phyloP scores from a whole-genome alignment of 2,888 invertebrate species.

The Platycnemis pennipes region DNA sequence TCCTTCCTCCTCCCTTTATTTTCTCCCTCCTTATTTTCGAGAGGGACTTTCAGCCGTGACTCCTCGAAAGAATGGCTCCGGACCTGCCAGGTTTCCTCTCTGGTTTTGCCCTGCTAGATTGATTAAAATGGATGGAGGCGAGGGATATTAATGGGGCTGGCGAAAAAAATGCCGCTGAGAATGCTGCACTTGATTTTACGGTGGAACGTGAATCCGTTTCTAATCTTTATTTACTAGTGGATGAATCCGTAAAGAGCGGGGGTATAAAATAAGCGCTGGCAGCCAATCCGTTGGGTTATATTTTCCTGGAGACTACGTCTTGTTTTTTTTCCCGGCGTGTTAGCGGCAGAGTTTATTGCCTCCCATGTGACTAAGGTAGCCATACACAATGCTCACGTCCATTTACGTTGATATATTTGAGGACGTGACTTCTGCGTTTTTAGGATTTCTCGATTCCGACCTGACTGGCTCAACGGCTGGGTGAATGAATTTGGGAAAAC shows the following conservation, averaged over 20 bases:
- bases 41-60: not conserved
- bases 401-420: conserved; percentile 6
- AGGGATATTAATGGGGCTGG: not conserved
- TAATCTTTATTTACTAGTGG: conserved; percentile 7
- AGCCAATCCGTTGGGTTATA: not conserved
- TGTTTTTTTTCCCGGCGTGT: not conserved
- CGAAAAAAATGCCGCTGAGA: not conserved
- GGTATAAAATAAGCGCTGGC: conserved; percentile 13
- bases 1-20: conserved; percentile 15
- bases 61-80: conserved; percentile 33
- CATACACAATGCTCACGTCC: not conserved
- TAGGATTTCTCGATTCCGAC: not conserved
- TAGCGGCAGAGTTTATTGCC: not conserved
- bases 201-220: not conserved
- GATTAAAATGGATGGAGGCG: conserved; percentile 23
- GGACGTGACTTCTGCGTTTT: not conserved
- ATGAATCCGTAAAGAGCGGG: not conserved
- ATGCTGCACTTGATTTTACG: not conserved
- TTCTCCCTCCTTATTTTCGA: conserved; percentile 18
- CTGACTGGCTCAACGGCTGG: not conserved
- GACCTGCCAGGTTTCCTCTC: conserved; percentile 19
- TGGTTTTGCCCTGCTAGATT: conserved; percentile 1
- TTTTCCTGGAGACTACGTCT: not conserved
- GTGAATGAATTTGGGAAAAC: not conserved
- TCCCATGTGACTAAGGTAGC: not conserved